Conservation (phyloP, 1,140 invertebrate species). For the Macrosteles quadrilineatus region DNA sequence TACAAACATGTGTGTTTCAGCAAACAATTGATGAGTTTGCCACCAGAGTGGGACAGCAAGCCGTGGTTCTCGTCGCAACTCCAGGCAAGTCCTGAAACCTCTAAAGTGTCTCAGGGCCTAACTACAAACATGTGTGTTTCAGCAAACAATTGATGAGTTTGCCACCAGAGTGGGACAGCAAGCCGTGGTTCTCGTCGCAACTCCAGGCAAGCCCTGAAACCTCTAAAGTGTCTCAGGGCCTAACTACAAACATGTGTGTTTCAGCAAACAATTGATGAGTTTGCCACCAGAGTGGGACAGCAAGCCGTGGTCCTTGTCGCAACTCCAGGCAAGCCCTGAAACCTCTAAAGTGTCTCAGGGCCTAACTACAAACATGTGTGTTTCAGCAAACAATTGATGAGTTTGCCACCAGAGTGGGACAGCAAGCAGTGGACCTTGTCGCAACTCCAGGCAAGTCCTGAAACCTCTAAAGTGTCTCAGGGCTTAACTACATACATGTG, state of each 20-base stretch:
- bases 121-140: constrained; percentile 64
- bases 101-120: constrained; percentile 97
- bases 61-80: constrained; percentile 91
- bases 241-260: constrained; percentile 78
- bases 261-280: constrained; percentile 95
- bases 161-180: constrained; percentile 95
- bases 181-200: constrained; percentile 92
- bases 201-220: constrained; percentile 91
- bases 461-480: constrained; percentile 96
- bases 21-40: constrained; percentile 97
- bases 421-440: constrained; percentile 93
- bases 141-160: constrained; percentile 97
- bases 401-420: constrained; percentile 93
- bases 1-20: no score
- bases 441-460: constrained; percentile 94
- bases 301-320: constrained; percentile 94
- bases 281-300: constrained; percentile 93
- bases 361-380: no score
- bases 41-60: constrained; percentile 93
- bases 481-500: constrained; percentile 90
- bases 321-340: constrained; percentile 92
- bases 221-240: constrained; percentile 96
- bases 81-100: constrained; percentile 93
- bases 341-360: constrained; percentile 96
- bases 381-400: constrained; percentile 93